Percentiles rank a stretch among this genome's conserved stretches.
Conservation (phyloP, 2,888 invertebrate species). For the Sturmia bella region DNA sequence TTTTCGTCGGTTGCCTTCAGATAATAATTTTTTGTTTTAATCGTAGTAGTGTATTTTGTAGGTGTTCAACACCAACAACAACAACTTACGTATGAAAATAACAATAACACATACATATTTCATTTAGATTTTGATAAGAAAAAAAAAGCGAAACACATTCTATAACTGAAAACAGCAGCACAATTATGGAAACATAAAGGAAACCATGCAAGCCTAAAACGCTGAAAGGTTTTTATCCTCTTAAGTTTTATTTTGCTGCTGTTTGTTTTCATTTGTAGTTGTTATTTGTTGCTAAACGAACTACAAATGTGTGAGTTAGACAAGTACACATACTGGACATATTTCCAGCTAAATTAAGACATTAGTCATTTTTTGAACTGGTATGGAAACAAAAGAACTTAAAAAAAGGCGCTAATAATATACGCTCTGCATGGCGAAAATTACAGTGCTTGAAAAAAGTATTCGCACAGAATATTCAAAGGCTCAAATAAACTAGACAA, state of each 20-base stretch:
- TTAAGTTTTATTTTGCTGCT: slow-evolving; percentile 11
- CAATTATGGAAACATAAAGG: slow-evolving; percentile 67
- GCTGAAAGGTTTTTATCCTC: slow-evolving; percentile 56
- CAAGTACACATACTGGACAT: slow-evolving; percentile 60
- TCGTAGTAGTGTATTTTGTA: slow-evolving; percentile 11
- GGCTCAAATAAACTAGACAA: too few species aligned
- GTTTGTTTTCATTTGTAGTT: slow-evolving; percentile 1
- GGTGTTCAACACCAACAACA: slow-evolving; percentile 44
- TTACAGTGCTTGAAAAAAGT: slow-evolving; percentile 27
- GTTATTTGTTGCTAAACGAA: neutral
- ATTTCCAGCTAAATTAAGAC: slow-evolving; percentile 73
- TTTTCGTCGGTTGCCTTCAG: slow-evolving; percentile 6
- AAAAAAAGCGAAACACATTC: slow-evolving; percentile 12
- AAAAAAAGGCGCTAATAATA: slow-evolving; percentile 25
- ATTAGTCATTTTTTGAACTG: slow-evolving; percentile 70
- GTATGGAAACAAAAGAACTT: slow-evolving; percentile 39
- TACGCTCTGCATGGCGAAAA: slow-evolving; percentile 8
- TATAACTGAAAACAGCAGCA: slow-evolving; percentile 39
- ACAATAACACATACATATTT: too few species aligned
- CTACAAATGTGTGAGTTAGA: slow-evolving; percentile 14
- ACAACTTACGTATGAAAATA: slow-evolving; percentile 41
- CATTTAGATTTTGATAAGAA: neutral
- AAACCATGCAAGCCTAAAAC: slow-evolving; percentile 64
- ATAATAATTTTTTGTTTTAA: slow-evolving; percentile 22
- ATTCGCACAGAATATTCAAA: too few species aligned